Evolutionary conservation across 1,140 invertebrate species (phyloP).

Genomic region (Drosophila dunni): DNA sequence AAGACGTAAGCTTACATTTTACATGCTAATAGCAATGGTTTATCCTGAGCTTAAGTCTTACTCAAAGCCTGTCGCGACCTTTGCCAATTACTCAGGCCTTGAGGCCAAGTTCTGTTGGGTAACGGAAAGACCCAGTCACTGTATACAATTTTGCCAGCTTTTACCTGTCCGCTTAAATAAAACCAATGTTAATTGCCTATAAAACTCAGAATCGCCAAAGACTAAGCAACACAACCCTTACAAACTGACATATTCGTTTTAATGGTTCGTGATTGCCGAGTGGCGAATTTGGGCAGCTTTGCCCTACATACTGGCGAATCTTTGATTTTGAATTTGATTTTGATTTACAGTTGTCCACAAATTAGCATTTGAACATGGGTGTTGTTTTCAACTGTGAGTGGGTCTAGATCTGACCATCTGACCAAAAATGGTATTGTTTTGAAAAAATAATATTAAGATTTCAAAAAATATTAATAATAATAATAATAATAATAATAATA

Average conservation of each 20-base stretch:
- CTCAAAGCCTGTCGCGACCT: conserved; percentile 11
- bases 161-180: conserved; percentile 43
- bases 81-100: conserved; percentile 18
- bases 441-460: too few relatives aligned
- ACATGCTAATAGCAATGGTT: conserved; percentile 72
- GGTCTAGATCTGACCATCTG: too few relatives aligned
- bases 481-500: too few relatives aligned
- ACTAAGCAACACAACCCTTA: conserved; percentile 10
- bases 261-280: conserved; percentile 19
- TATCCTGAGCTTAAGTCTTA: conserved; percentile 18
- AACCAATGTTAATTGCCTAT: conserved; percentile 83
- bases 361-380: conserved; percentile 25
- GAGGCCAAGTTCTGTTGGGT: conserved; percentile 37
- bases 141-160: not conserved
- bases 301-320: conserved; percentile 3
- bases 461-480: too few relatives aligned
- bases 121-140: conserved; percentile 4
- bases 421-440: too few relatives aligned
- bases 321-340: not conserved
- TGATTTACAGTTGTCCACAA: conserved; percentile 35
- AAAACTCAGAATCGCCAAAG: conserved; percentile 49
- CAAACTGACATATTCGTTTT: conserved; percentile 6
- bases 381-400: too few relatives aligned
- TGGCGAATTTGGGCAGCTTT: conserved; percentile 71
- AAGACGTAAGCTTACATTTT: conserved; percentile 82